Evolutionary conservation across 2,888 invertebrate genomes (phyloP), one percentile per base, ranked within the genome.

Genomic region (Rhynchonema sp.): DNA sequence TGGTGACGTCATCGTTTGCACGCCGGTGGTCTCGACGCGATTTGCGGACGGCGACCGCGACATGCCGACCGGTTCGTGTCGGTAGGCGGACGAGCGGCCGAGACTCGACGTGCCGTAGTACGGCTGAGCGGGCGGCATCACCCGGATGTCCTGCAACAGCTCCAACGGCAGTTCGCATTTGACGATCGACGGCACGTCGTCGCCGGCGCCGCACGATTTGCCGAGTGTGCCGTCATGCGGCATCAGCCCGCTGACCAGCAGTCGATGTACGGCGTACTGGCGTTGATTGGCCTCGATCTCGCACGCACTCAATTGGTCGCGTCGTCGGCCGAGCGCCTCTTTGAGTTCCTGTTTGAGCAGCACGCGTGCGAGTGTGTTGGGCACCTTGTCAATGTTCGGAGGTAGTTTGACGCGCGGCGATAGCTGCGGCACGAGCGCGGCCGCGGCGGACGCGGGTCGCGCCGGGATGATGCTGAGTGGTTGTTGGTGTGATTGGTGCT

Each of bases 311-410:
- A 76, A 68, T 46, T 73, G 67, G 46, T 73, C 67, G 58, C 74
- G 69, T 54, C 77, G 64, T 23, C 73, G 70, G 30, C 68, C 70
- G 13, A 78, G 72, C 28, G 74, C 76, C 61, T 76, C 72, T 59
- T 76, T 69, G 59, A 78, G 67, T 63, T 78, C 78, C 62, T 78
- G 76, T 63, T 77, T 76, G 59, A 78, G 68, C 54, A 75, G 64
- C 29, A 72, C 69, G 30, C 70, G 61, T 20, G 68, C 69, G 61
- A 69, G 59, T 1, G 69, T 68, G 49, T 63, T 46, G 20, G 63
- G 62, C 58, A 63, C 58, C 30, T 59, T 57, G 30, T 54, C 30
- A 13, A 52, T 9, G 28, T 27, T n/a, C 29, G 54, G 27, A 6
- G 26, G 49, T n/a, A 49, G 9, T n/a, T 23, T 49, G 13, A n/a